Evolutionary conservation across 2,888 invertebrate species (phyloP).

Genomic region (Rhaphigaster nebulosa): DNA sequence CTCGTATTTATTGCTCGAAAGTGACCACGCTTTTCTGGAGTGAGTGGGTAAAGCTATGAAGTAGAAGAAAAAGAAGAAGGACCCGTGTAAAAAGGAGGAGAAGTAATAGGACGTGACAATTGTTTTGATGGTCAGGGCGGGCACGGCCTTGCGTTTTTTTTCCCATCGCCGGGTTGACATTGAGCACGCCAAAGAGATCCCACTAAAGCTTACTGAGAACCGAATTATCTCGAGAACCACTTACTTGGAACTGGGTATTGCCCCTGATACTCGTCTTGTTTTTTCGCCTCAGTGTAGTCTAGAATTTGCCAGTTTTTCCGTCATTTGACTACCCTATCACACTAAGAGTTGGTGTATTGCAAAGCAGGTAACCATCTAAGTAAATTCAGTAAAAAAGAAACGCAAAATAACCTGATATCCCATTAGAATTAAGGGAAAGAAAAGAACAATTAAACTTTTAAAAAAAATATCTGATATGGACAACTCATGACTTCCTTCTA

Average conservation of each 20-base stretch:
- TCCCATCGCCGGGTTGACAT: slow-evolving; percentile 20
- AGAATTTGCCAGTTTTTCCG: background rate
- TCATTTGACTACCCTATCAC: too few relatives aligned
- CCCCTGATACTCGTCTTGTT: background rate
- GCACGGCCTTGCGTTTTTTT: background rate
- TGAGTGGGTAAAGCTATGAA: background rate
- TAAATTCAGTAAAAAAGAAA: too few relatives aligned
- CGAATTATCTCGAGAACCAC: background rate
- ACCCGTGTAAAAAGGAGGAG: background rate
- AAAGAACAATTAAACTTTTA: too few relatives aligned
- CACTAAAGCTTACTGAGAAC: background rate
- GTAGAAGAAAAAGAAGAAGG: background rate
- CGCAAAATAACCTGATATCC: too few relatives aligned
- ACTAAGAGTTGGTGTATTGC: too few relatives aligned
- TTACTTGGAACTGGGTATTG: slow-evolving; percentile 22
- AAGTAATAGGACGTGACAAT: slow-evolving; percentile 41
- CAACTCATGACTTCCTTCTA: too few relatives aligned
- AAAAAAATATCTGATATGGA: too few relatives aligned
- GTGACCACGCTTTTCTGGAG: background rate
- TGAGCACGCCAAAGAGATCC: background rate
- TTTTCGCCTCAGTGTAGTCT: background rate
- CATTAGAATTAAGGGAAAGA: too few relatives aligned
- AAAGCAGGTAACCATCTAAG: too few relatives aligned
- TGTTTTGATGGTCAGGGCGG: background rate
- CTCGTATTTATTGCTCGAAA: background rate